Base-by-base conservation (phyloP, 2,797 vertebrate species). In the Gymnothorax javanicus region DNA sequence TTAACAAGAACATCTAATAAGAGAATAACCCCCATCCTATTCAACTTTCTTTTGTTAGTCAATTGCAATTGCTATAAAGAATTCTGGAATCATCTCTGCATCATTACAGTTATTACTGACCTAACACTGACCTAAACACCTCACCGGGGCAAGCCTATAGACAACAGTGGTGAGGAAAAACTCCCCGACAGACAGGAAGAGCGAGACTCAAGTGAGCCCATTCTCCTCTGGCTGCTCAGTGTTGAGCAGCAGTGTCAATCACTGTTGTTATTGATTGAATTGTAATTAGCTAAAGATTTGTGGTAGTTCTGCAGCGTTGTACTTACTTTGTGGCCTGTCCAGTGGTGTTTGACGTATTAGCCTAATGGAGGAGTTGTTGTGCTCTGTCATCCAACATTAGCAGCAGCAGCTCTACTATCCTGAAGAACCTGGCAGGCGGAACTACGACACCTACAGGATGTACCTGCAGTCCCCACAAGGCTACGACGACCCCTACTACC, bases 391-490 rank as follows among this genome's bases (percentile, higher is more conserved):
- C 9, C 93, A 96, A 43, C 33, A 43, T 43, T 43, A 43, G 91
- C 95, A 95, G 91, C 96, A 99, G 89, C 93, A 97, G 73, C 91
- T 97, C 93, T 99, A 98, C 95, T 97, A 96, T 77, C 93, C 96
- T 56, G 98, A 99, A 54, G 98, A 99, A 25, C 90, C 94, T 0
- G 92, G 93, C 92, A 95, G 96, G 91, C 98, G 98, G 93, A 98
- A 96, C 94, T 98, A 98, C 12, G 98, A 99, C 64, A 94, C 97
- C 0, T 99, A 99, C 95, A 94, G 97, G 90, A 96, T 98, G 92
- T 99, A 98, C 93, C 91, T 97, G 93, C 98, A 98, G 92, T 97
- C 97, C 91, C 98, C 98, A 3, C 97, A 97, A 54, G 97, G 97
- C 94, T 99, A 98, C 0, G 97, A 98, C 87, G 98, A 99, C 90